Evolutionary conservation across 2,888 invertebrate genomes (phyloP), one percentile per base, ranked within the genome.

Genomic region (Agrochola lychnidis): DNA sequence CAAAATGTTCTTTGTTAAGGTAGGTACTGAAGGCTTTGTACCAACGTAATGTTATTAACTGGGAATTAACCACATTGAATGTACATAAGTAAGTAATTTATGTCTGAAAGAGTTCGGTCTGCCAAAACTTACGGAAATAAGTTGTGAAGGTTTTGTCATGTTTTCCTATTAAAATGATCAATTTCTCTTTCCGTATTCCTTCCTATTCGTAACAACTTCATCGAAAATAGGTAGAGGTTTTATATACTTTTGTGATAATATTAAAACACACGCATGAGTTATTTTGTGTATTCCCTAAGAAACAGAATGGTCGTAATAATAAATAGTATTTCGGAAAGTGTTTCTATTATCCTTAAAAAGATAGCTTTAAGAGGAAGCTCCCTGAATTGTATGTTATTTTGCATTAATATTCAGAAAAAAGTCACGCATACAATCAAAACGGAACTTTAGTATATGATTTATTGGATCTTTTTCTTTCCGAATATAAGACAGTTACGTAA

Each of bases 341-440:
- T n/a, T 59, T 30, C 45, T 22, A 76, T 68, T 76, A 81, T 81
- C n/a, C 36, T 45, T 53, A 53, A 63, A 66, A 80, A 63, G 5
- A 53, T 45, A 53, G 36, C 25, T 66, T 22, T 81, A 30, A 2
- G 30, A 30, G 30, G 2, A 30, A 2, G 30, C 30, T 30, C 30
- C 30, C 2, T 30, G 2, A 30, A 30, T 30, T 30, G 30, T 30
- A 30, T 30, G 30, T 30, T 30, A 30, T 1, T 30, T 30, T 30
- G 30, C 30, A 30, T 30, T 30, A 30, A 30, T 30, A 30, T 30
- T 30, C 30, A 1, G 30, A 30, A 30, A 30, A 30, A 30, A 30
- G 30, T 30, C 30, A 30, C 30, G 30, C 30, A 30, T 30, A 30
- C 30, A 30, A 30, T 30, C 30, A 30, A 30, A 30, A 30, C 2